phyloP scores from a whole-genome alignment of 92 coral and sea anemone genomes.

The Metridium senile region DNA sequence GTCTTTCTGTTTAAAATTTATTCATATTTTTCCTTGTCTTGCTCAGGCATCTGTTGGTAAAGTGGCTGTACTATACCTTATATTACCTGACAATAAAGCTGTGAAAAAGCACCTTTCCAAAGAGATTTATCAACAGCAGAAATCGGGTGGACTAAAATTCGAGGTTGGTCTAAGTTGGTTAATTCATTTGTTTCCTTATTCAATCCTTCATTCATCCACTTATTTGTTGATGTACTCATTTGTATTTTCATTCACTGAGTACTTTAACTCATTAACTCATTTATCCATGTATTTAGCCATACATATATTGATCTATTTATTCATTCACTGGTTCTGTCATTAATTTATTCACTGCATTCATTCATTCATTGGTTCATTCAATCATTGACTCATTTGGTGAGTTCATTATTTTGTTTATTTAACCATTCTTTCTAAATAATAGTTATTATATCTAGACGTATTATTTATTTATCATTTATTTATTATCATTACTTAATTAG shows the following conservation, averaged over 20 bases:
- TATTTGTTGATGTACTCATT: neutral
- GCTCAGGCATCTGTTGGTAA: constrained; percentile 51
- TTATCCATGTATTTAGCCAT: neutral
- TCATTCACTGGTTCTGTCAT: neutral
- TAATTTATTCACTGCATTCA: neutral
- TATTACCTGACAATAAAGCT: constrained; percentile 68
- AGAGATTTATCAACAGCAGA: constrained; percentile 62
- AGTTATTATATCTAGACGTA: too few relatives aligned
- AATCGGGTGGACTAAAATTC: constrained; percentile 51
- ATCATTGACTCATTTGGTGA: too few relatives aligned
- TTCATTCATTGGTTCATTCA: too few relatives aligned
- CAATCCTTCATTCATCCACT: neutral
- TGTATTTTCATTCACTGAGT: neutral
- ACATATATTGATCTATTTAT: neutral
- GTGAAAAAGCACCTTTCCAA: constrained; percentile 70
- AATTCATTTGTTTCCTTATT: neutral
- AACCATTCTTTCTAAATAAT: too few relatives aligned
- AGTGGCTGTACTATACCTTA: constrained; percentile 61
- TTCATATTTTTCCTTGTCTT: neutral
- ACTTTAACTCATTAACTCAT: neutral
- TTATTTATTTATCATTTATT: too few relatives aligned
- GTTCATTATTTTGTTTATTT: too few relatives aligned
- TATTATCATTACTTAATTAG: too few relatives aligned
- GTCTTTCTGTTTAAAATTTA: too few relatives aligned
- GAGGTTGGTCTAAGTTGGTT: constrained; percentile 51